Evolutionary conservation across 2,113 vertebrate species (phyloP).

Genomic region (Tricholaema leucomelas): DNA sequence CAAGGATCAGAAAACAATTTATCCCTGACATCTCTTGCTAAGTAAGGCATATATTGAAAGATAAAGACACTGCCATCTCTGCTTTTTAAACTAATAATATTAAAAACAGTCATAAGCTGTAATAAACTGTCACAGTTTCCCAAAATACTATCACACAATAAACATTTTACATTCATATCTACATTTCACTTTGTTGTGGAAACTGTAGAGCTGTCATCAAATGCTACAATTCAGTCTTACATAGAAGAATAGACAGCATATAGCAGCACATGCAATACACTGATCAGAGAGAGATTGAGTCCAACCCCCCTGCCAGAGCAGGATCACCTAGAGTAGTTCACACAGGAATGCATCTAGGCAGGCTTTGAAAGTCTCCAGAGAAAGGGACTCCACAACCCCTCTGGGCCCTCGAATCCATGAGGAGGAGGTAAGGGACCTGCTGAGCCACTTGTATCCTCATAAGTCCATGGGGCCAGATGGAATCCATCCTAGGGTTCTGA

Average conservation of each 20-base stretch:
- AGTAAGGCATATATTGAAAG: background rate
- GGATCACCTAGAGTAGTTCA: no score
- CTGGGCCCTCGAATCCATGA: no score
- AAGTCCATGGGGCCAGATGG: no score
- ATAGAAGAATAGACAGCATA: background rate
- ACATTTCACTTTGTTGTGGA: background rate
- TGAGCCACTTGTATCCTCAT: no score
- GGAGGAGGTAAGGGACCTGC: no score
- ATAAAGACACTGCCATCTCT: background rate
- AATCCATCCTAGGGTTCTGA: no score
- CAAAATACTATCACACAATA: background rate
- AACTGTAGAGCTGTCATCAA: constrained; percentile 8
- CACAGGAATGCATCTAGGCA: no score
- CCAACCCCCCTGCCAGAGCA: no score
- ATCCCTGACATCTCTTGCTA: background rate
- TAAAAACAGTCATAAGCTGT: background rate
- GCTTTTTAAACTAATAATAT: background rate
- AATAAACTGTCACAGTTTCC: background rate
- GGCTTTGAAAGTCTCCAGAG: no score
- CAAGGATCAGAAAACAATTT: background rate
- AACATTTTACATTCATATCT: background rate
- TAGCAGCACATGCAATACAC: background rate
- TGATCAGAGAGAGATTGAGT: background rate
- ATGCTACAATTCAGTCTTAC: background rate
- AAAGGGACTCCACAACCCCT: no score